Conservation (phyloP, 2,113 vertebrate species). For the Acanthisitta chloris region DNA sequence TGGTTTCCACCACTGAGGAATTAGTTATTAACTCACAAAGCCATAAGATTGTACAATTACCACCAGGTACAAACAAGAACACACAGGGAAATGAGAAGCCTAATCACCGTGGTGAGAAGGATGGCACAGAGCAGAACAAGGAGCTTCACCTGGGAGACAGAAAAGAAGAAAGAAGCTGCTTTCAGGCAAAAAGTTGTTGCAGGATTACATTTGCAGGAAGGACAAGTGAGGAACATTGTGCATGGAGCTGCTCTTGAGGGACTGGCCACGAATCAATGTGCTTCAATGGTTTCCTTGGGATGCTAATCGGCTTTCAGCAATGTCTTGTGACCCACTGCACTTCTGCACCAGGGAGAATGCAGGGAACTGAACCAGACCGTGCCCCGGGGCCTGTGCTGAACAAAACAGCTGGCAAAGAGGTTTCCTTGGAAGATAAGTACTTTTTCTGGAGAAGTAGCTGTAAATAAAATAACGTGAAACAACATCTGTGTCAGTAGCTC, state of each 20-base stretch:
- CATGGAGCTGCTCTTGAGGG: not conserved
- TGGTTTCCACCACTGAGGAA: not conserved
- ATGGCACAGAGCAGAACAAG: not conserved
- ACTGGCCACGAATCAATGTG: rapidly evolving
- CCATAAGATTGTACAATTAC: not conserved
- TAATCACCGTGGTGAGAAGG: rapidly evolving
- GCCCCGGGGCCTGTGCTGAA: not conserved
- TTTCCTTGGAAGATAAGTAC: not conserved
- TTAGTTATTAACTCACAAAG: not conserved
- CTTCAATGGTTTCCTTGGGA: not conserved
- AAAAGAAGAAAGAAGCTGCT: not conserved
- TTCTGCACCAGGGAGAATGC: not conserved
- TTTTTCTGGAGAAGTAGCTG: not conserved
- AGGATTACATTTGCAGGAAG: not conserved
- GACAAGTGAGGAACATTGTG: not conserved
- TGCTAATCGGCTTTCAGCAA: not conserved
- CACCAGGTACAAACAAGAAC: not conserved
- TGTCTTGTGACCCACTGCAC: not conserved
- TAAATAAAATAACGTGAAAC: not conserved
- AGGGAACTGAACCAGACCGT: not conserved
- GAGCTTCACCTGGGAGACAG: not conserved
- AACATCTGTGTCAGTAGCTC: not conserved
- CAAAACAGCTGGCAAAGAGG: not conserved
- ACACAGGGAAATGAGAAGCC: not conserved
- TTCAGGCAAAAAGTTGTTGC: not conserved